These are phyloP conservation scores for Entomobrya multifasciata DNA, from an alignment of 2,888 invertebrate species.

Conservation along the genomic window DNA sequence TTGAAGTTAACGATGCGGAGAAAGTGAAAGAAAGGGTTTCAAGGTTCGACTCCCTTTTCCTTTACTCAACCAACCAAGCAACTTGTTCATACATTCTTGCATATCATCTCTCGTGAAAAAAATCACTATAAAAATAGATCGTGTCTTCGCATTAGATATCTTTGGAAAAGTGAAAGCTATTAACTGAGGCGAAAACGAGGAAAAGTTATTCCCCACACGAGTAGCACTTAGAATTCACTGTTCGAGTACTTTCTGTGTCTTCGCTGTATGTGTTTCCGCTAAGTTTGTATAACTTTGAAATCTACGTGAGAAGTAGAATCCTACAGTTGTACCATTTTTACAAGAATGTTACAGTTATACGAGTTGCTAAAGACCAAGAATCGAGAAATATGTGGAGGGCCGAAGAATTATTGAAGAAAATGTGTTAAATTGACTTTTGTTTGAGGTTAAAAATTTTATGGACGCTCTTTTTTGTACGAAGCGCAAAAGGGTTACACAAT, in stretches of 20 bases:
- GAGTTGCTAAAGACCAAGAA: too few species aligned
- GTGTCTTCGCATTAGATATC: constrained; percentile 60
- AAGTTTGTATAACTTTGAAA: too few species aligned
- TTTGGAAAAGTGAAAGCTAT: constrained; percentile 46
- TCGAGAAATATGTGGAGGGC: background rate
- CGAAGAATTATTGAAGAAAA: constrained; percentile 30
- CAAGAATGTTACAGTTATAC: too few species aligned
- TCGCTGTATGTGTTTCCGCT: too few species aligned
- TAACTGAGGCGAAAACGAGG: constrained; percentile 29
- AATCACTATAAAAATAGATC: constrained; percentile 57
- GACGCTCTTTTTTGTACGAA: background rate
- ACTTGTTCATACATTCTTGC: background rate
- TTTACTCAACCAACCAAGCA: background rate
- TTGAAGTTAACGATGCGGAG: constrained; percentile 68
- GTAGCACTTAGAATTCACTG: constrained; percentile 27
- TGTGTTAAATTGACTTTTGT: constrained; percentile 67
- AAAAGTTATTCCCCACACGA: constrained; percentile 28
- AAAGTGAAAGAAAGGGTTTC: constrained; percentile 66
- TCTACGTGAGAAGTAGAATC: too few species aligned
- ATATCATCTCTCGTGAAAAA: background rate
- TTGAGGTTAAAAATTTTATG: constrained; percentile 60
- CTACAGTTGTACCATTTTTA: too few species aligned
- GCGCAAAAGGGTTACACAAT: background rate
- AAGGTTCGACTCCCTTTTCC: constrained; percentile 34
- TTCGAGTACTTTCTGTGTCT: too few species aligned